Percentiles rank a stretch among this genome's conserved stretches.
phyloP scores from a whole-genome alignment of 2,113 vertebrate species.

The Tragulus kanchil region DNA sequence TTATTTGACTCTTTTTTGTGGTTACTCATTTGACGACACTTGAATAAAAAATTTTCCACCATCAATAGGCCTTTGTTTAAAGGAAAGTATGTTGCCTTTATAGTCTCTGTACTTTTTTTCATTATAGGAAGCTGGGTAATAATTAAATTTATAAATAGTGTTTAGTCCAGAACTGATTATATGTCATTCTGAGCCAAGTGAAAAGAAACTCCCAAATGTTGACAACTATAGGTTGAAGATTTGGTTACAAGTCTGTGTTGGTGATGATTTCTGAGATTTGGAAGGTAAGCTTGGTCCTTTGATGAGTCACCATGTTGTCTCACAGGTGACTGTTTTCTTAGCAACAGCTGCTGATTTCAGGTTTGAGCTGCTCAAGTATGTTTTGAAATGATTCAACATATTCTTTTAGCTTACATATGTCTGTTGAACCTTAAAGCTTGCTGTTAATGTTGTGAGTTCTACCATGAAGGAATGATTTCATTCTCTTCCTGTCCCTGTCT shows the following conservation, averaged over 20 bases:
- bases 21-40: background rate
- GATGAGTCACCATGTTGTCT: slow-evolving; percentile 84
- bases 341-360: slow-evolving; percentile 81
- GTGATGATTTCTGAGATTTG: slow-evolving; percentile 77
- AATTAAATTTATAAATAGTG: slow-evolving; percentile 74
- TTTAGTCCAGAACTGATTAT: slow-evolving; percentile 36
- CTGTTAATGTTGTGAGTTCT: background rate
- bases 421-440: slow-evolving; percentile 31
- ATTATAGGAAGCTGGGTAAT: slow-evolving; percentile 47
- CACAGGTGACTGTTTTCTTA: slow-evolving; percentile 86
- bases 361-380: slow-evolving; percentile 77
- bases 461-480: background rate
- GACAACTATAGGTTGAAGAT: slow-evolving; percentile 60
- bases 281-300: slow-evolving; percentile 66
- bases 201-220: slow-evolving; percentile 1
- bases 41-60: background rate
- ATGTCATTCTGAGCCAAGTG: background rate
- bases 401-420: slow-evolving; percentile 51
- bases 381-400: slow-evolving; percentile 54
- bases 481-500: background rate
- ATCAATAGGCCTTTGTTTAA: slow-evolving; percentile 67
- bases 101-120: slow-evolving; percentile 63
- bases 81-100: slow-evolving; percentile 48
- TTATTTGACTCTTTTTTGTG: slow-evolving; percentile 18
- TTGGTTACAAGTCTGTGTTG: slow-evolving; percentile 76